A percentile compares a stretch with the other conserved stretches of the same genome.
Conservation (phyloP, 23 tunicate genomes). For the Trididemnum clinides region DNA sequence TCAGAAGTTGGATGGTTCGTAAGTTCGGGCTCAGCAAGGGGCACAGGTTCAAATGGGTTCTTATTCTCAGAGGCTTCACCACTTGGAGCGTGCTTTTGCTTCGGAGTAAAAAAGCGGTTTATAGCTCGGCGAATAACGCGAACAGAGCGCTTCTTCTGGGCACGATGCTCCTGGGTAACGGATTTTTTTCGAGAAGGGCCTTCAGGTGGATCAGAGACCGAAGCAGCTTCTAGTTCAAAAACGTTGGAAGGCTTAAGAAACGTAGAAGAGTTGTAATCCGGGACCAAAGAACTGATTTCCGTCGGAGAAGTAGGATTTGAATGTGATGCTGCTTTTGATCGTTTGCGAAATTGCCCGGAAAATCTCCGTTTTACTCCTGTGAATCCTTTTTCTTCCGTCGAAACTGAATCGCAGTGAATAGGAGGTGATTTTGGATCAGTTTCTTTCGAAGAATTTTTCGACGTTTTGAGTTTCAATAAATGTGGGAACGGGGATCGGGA, state of each 20-base stretch:
- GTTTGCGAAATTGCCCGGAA: conserved; percentile 52
- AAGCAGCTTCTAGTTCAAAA: neutral
- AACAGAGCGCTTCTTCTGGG: neutral
- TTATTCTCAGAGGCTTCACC: neutral
- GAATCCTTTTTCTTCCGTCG: neutral
- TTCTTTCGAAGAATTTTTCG: neutral
- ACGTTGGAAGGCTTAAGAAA: neutral
- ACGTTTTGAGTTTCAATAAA: neutral
- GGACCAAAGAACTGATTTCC: neutral
- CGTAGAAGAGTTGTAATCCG: neutral
- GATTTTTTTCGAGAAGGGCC: neutral
- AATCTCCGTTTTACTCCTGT: conserved; percentile 13
- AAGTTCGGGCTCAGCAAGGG: too few species aligned
- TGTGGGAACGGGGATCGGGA: conserved; percentile 26
- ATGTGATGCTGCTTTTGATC: neutral
- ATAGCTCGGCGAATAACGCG: neutral
- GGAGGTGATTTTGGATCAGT: neutral
- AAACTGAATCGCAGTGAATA: too few species aligned
- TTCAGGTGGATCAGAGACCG: neutral
- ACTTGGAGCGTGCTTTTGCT: neutral
- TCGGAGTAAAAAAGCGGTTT: neutral
- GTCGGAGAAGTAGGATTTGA: neutral
- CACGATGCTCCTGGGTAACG: neutral
- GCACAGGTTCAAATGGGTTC: too few species aligned
- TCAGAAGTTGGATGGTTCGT: too few species aligned